Evolutionary conservation across 2,113 vertebrate genomes (phyloP), one percentile per base, ranked within the genome.

Genomic region (Dinomys branickii): DNA sequence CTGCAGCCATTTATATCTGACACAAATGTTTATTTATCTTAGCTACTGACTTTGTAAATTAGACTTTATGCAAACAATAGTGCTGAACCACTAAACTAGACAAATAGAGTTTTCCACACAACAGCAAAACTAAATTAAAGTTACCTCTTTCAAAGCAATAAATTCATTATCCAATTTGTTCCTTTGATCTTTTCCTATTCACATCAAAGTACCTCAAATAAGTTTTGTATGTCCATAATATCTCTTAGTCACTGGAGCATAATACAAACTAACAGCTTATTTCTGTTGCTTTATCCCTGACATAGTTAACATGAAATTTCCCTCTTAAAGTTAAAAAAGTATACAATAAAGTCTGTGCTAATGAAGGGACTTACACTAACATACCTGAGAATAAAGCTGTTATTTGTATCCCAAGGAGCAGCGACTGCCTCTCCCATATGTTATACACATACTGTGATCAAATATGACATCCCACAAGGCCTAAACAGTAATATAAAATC

Each of bases 51-150:
- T 94, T 92, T 85, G 59, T 47, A 94, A 97, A 97, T 97, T 90
- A 97, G 75, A 90, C 87, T 96, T 96, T 91, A 97, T 94, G 54
- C 91, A 97, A 97, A 95, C 84, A 93, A 91, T 20, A 75, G 91
- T 88, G 96, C 88, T 96, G 56, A 94, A 77, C 56, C 86, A 94
- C 91, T 96, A 95, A 96, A 90, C 91, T 82, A 97, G 95, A 94
- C 97, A 96, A 96, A 97, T 41, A 47, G 75, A 89, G 88, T 88
- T 94, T 97, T 96, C 92, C 67, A 95, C 75, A 90, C 41, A 26
- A 44, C 50, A 88, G 41, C 65, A 88, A 88, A 59, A 50, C 88
- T 92, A 97, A 95, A 97, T 97, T 85, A 88, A 97, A 93, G 88
- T 81, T 85, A 83, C 52, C 82, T 56, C 93, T 94, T 97, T 96